Evolutionary conservation across 2,797 vertebrate genomes (phyloP).

Genomic region (Synaphobranchus kaupii): DNA sequence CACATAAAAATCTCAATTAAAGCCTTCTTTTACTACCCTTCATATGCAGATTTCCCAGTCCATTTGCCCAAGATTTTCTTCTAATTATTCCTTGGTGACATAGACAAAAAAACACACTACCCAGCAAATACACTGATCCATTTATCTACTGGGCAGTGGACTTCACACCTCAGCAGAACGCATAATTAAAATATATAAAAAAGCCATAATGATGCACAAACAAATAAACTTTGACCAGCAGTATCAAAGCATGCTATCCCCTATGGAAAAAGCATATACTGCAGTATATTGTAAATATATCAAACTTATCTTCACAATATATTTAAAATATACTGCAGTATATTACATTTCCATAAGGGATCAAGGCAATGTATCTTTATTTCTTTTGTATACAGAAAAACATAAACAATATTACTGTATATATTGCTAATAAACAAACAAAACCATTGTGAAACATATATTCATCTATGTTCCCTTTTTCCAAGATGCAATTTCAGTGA

Average conservation of each 20-base stretch:
- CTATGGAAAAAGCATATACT: too few species aligned
- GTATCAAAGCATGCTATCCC: neutral
- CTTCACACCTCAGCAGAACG: neutral
- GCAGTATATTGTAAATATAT: too few species aligned
- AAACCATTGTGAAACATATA: neutral
- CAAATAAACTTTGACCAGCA: neutral
- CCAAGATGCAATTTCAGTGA: neutral
- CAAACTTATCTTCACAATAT: too few species aligned
- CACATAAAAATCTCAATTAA: slow-evolving; percentile 35
- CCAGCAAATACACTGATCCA: neutral
- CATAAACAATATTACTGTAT: neutral
- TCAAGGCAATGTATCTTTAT: neutral
- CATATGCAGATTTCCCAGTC: slow-evolving; percentile 24
- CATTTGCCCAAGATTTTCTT: slow-evolving; percentile 31
- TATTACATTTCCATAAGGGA: too few species aligned
- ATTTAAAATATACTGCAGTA: too few species aligned
- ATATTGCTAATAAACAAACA: neutral
- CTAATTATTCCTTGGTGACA: slow-evolving; percentile 14
- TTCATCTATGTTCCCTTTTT: neutral
- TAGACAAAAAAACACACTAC: neutral
- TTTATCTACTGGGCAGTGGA: neutral
- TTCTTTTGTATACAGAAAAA: neutral
- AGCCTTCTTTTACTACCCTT: neutral
- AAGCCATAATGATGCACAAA: neutral
- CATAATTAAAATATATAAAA: neutral